phyloP scores from a whole-genome alignment of 2,113 vertebrate genomes.

The Callocephalon fimbriatum region DNA sequence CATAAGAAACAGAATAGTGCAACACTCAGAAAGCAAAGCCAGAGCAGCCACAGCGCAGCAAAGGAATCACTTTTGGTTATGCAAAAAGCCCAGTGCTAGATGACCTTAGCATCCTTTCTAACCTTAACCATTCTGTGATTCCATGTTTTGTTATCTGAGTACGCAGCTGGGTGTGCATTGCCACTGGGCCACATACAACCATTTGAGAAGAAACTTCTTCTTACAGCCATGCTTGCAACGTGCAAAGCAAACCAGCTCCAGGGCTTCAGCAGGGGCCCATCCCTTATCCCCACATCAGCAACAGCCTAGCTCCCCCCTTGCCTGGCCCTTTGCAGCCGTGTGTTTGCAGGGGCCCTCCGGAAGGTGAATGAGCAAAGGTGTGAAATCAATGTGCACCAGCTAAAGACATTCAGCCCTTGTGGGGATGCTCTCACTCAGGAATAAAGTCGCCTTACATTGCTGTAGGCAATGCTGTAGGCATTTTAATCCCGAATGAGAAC shows the following conservation, averaged over 20 bases:
- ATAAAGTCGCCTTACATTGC: not conserved
- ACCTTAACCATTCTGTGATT: not conserved
- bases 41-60: not conserved
- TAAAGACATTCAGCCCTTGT: not conserved
- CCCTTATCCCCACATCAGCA: not conserved
- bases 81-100: not conserved
- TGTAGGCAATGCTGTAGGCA: not conserved
- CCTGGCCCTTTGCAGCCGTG: not conserved
- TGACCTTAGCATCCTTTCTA: not conserved
- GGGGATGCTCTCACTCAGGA: constrained; percentile 1
- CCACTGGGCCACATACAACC: not conserved
- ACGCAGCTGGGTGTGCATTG: rapidly evolving
- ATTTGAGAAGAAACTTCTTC: not conserved
- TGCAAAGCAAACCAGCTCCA: not conserved
- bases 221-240: not conserved
- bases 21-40: not conserved
- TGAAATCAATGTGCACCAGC: not conserved
- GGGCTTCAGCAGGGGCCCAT: not conserved
- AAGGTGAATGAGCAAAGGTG: not conserved
- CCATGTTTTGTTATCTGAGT: not conserved
- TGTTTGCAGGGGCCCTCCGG: not conserved
- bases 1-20: not conserved
- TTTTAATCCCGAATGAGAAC: constrained; percentile 58
- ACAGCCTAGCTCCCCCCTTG: not conserved
- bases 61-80: not conserved